These are phyloP conservation scores for Brachionus angularis DNA, from an alignment of 1,140 invertebrate species.

Conservation along the genomic window DNA sequence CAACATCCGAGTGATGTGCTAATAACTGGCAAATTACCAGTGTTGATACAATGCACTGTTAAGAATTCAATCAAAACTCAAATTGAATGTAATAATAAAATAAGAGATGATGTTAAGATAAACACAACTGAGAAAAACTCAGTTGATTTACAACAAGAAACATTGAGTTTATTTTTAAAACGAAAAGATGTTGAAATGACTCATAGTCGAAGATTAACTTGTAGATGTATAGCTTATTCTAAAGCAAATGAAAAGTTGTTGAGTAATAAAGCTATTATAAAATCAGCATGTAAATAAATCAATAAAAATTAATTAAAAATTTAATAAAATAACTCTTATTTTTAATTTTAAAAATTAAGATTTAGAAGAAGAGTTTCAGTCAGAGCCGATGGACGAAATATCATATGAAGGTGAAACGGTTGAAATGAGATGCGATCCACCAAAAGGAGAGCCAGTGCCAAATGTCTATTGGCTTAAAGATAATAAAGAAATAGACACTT, in stretches of 20 bases:
- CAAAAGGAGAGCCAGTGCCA: slow-evolving; percentile 17
- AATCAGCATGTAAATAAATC: neutral
- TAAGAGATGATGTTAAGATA: neutral
- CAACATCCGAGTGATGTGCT: slow-evolving; percentile 12
- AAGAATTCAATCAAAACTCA: slow-evolving; percentile 7
- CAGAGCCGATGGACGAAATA: slow-evolving; percentile 29
- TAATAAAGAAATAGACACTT: slow-evolving; percentile 7
- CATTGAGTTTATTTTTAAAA: neutral
- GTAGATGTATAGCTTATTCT: slow-evolving; percentile 24
- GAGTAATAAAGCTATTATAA: slow-evolving; percentile 30
- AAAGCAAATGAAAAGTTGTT: slow-evolving; percentile 20
- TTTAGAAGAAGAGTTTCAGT: slow-evolving; percentile 28
- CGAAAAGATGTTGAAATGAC: slow-evolving; percentile 13
- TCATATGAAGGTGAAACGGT: slow-evolving; percentile 32
- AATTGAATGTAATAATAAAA: slow-evolving; percentile 17
- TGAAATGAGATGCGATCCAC: slow-evolving; percentile 29
- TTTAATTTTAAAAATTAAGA: no score
- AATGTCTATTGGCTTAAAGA: slow-evolving; percentile 39
- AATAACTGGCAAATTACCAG: slow-evolving; percentile 25
- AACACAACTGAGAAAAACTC: neutral
- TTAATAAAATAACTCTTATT: no score
- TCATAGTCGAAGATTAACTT: neutral
- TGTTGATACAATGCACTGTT: slow-evolving; percentile 19
- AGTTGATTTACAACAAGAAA: slow-evolving; percentile 1
- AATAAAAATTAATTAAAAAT: no score